A percentile compares a stretch with the other conserved stretches of the same genome.
Conservation (phyloP, 2,888 invertebrate species). For the Panorpa germanica region DNA sequence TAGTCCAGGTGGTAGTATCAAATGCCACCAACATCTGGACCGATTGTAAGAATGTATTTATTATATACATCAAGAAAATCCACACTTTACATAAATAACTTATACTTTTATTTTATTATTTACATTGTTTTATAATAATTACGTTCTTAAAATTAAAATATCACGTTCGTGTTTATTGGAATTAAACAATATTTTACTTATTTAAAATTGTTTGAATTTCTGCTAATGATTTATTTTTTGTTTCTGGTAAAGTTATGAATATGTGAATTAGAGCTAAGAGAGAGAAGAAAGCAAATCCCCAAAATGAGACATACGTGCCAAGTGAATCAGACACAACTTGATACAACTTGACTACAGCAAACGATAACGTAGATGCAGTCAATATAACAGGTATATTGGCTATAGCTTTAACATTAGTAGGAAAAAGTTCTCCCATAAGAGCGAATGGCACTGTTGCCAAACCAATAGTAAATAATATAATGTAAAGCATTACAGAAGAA, state of each 20-base stretch:
- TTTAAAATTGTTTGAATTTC: no score
- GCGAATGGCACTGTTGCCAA: slow-evolving; percentile 43
- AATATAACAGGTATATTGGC: slow-evolving; percentile 42
- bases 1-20: no score
- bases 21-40: no score
- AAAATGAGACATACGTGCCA: slow-evolving; percentile 32
- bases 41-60: no score
- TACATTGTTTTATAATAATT: no score
- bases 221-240: slow-evolving; percentile 39
- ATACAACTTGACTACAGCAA: slow-evolving; percentile 35
- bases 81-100: no score
- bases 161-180: no score
- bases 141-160: no score
- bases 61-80: no score
- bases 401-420: slow-evolving; percentile 39
- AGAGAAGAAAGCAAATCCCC: slow-evolving; percentile 31
- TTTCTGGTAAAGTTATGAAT: slow-evolving; percentile 32
- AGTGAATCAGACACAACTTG: slow-evolving; percentile 31
- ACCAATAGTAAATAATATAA: slow-evolving; percentile 39
- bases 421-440: slow-evolving; percentile 42
- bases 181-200: no score
- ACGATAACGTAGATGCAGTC: slow-evolving; percentile 35
- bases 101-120: no score
- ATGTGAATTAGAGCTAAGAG: slow-evolving; percentile 32
- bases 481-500: slow-evolving; percentile 35